These are phyloP conservation scores for Sceliomorpha sp. DNA, from an alignment of 2,888 invertebrate species.

Conservation along the genomic window DNA sequence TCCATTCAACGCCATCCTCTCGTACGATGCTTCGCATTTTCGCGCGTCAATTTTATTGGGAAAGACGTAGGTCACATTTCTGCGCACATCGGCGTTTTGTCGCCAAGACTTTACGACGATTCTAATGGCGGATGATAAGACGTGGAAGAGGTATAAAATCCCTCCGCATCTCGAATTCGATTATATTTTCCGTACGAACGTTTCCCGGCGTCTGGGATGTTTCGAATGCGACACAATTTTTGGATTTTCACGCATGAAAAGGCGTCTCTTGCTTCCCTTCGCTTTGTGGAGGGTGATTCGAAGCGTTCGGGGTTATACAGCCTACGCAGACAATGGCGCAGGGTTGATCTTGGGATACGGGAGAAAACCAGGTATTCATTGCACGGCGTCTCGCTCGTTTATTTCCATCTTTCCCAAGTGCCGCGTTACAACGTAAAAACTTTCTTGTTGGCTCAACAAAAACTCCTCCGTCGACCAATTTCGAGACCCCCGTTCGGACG, in stretches of 20 bases:
- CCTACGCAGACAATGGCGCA: conserved; percentile 23
- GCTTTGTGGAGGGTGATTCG: neutral
- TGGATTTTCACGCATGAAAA: conserved; percentile 30
- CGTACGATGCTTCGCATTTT: neutral
- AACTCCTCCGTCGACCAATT: conserved; percentile 33
- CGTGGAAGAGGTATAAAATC: conserved; percentile 36
- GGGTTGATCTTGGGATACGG: conserved; percentile 22
- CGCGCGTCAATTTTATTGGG: conserved; percentile 37
- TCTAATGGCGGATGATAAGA: conserved; percentile 46
- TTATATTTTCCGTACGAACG: conserved; percentile 4
- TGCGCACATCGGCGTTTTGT: conserved; percentile 46
- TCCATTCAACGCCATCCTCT: no score
- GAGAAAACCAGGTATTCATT: conserved; percentile 32
- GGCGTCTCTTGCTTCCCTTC: conserved; percentile 3
- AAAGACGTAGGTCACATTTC: conserved; percentile 10
- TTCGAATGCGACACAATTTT: conserved; percentile 38
- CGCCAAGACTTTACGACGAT: conserved; percentile 34
- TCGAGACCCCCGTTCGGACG: no score
- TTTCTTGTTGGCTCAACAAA: conserved; percentile 41
- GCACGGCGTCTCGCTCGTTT: conserved; percentile 50
- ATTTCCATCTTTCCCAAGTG: conserved; percentile 50
- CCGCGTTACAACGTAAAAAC: conserved; percentile 31
- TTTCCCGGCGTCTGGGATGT: conserved; percentile 14
- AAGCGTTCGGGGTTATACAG: conserved; percentile 9
- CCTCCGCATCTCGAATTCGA: conserved; percentile 23